Conservation (phyloP, 2,888 invertebrate genomes). For the Caenorhabditis sp. region DNA sequence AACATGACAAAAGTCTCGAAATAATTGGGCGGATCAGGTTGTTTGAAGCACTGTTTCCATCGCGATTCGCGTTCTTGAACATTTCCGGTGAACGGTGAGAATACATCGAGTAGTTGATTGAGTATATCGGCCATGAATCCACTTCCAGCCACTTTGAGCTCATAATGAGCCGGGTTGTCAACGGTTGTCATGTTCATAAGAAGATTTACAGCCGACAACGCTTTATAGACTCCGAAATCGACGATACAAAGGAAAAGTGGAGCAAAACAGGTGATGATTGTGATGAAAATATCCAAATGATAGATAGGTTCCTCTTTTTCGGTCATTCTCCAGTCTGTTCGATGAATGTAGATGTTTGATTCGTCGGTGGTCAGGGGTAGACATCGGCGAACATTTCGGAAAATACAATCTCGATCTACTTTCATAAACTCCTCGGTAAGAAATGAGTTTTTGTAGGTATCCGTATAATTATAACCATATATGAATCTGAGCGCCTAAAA, state of each 20-base stretch:
- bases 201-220: slow-evolving; percentile 32
- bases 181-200: slow-evolving; percentile 38
- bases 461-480: slow-evolving; percentile 48
- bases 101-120: slow-evolving; percentile 45
- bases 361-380: slow-evolving; percentile 55
- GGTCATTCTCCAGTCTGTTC: slow-evolving; percentile 43
- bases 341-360: slow-evolving; percentile 35
- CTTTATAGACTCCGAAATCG: slow-evolving; percentile 44
- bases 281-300: slow-evolving; percentile 39
- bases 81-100: slow-evolving; percentile 54
- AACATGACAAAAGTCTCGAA: slow-evolving; percentile 48
- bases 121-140: slow-evolving; percentile 46
- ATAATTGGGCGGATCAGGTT: slow-evolving; percentile 60
- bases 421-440: slow-evolving; percentile 52
- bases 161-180: slow-evolving; percentile 48
- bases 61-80: slow-evolving; percentile 41
- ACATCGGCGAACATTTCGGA: slow-evolving; percentile 38
- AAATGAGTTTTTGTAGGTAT: slow-evolving; percentile 54
- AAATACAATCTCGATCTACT: slow-evolving; percentile 56
- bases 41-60: slow-evolving; percentile 59
- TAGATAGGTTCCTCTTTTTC: slow-evolving; percentile 38
- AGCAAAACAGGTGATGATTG: slow-evolving; percentile 41
- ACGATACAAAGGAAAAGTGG: slow-evolving; percentile 50
- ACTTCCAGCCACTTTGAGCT: slow-evolving; percentile 45
- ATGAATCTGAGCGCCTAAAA: slow-evolving; percentile 45